These are phyloP conservation scores for Lepidurus couesii DNA, from an alignment of 1,140 invertebrate species.

Conservation along the genomic window DNA sequence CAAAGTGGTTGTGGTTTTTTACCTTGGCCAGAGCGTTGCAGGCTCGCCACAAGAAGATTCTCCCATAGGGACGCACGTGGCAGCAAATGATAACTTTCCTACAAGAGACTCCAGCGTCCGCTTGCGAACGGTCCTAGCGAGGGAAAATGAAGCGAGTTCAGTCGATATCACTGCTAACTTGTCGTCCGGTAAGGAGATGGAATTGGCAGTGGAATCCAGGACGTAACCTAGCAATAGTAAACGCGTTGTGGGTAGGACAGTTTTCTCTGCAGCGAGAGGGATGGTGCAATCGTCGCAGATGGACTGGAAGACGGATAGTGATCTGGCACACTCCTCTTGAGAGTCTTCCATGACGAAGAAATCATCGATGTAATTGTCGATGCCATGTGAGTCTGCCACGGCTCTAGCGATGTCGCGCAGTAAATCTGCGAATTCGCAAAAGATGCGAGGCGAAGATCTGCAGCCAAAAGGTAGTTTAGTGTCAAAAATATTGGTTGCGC, in stretches of 20 bases:
- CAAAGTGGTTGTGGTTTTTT: background rate
- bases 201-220: background rate
- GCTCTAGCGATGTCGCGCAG: background rate
- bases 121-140: background rate
- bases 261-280: background rate
- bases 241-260: background rate
- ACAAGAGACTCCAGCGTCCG: background rate
- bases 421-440: background rate
- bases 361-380: conserved; percentile 14
- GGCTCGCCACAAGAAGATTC: background rate
- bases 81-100: background rate
- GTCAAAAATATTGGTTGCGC: background rate
- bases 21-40: background rate
- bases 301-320: background rate
- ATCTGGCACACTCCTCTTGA: background rate
- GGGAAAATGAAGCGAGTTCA: background rate
- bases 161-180: background rate
- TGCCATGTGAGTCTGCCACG: background rate
- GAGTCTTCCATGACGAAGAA: background rate
- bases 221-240: background rate
- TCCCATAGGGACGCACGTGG: background rate
- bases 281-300: background rate
- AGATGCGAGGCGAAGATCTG: background rate
- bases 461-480: background rate
- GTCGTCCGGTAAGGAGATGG: background rate